Evolutionary conservation across 1,140 invertebrate species (phyloP).

Genomic region (Bombus fervidus): DNA sequence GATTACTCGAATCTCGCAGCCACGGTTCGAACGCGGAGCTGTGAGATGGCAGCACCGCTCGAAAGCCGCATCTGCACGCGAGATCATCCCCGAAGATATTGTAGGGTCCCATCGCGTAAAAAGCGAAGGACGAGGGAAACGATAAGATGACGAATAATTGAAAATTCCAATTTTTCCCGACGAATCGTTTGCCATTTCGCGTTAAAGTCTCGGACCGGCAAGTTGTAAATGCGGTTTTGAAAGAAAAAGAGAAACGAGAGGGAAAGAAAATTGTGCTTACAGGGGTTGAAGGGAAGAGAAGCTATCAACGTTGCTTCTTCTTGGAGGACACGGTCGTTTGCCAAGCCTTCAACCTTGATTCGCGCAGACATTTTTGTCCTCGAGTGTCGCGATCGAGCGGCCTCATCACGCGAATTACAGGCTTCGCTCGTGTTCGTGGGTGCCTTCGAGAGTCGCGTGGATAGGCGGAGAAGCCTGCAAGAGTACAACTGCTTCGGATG

Average conservation of each 20-base stretch:
- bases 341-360: conserved; percentile 68
- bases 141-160: too few relatives aligned
- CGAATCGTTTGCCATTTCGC: too few relatives aligned
- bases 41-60: conserved; percentile 71
- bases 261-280: conserved; percentile 41
- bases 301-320: conserved; percentile 53
- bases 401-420: conserved; percentile 80
- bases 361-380: conserved; percentile 65
- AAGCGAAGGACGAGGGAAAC: too few relatives aligned
- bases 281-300: conserved; percentile 39
- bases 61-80: conserved; percentile 20
- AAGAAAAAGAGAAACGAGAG: neutral
- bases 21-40: conserved; percentile 1
- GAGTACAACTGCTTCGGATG: conserved; percentile 54
- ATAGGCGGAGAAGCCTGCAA: conserved; percentile 71
- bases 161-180: too few relatives aligned
- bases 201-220: rapidly evolving
- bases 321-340: conserved; percentile 50
- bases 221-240: neutral
- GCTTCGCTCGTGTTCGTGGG: conserved; percentile 71
- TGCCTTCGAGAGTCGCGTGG: conserved; percentile 76
- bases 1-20: conserved; percentile 22
- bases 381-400: conserved; percentile 77
- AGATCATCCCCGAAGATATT: conserved; percentile 44
- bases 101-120: neutral